Conservation (phyloP, 2,113 vertebrate species). For the Hippocampus mohnikei region DNA sequence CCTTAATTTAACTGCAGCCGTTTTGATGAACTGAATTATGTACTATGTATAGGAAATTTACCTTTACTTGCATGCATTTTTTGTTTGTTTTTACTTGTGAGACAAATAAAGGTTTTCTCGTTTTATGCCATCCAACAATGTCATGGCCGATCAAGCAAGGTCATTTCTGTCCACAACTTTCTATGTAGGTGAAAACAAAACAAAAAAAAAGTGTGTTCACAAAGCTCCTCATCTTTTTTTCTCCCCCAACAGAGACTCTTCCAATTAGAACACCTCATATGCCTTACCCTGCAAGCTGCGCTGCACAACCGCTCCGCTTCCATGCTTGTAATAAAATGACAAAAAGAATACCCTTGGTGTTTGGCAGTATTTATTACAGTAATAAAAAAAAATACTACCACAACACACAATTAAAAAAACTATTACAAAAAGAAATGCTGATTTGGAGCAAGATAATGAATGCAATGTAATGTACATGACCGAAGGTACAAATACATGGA, state of each 20-base stretch:
- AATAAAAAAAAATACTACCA: background rate
- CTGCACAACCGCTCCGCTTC: background rate
- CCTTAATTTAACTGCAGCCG: background rate
- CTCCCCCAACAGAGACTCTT: too few species aligned
- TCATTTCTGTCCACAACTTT: background rate
- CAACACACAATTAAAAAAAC: background rate
- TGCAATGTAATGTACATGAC: too few species aligned
- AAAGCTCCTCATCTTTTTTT: background rate
- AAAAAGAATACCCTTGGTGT: background rate
- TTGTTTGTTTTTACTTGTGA: too few species aligned
- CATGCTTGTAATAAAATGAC: background rate
- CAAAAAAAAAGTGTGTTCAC: background rate
- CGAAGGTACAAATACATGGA: too few species aligned
- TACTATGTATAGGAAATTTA: background rate
- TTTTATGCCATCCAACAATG: too few species aligned
- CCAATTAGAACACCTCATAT: background rate
- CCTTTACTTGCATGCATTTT: background rate
- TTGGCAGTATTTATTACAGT: background rate
- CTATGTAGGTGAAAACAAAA: background rate
- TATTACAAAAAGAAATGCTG: background rate
- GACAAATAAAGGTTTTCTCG: too few species aligned
- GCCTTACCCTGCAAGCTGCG: background rate
- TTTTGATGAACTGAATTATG: slow-evolving; percentile 1
- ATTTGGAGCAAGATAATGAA: too few species aligned
- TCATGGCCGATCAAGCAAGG: background rate